phyloP scores from a whole-genome alignment of 2,113 vertebrate species.

The Hippocampus guttulatus region DNA sequence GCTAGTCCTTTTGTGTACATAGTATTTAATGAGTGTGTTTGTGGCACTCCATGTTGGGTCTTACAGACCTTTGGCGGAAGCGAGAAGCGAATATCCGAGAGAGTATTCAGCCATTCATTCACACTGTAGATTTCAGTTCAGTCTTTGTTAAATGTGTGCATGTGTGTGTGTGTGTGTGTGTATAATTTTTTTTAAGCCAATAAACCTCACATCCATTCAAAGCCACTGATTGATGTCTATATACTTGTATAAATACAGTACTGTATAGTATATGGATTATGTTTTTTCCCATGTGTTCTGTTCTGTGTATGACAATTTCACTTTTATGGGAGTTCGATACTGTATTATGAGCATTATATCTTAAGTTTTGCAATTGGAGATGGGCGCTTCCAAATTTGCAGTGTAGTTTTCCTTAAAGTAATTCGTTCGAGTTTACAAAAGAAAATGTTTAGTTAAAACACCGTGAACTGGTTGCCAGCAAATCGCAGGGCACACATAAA shows the following conservation, averaged over 20 bases:
- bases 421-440: not conserved
- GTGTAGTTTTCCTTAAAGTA: not conserved
- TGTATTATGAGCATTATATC: not conserved
- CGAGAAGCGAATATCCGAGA: slow-evolving; percentile 31
- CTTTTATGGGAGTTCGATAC: not conserved
- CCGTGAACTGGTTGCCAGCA: no score
- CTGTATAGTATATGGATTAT: not conserved
- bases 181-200: not conserved
- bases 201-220: not conserved
- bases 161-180: not conserved
- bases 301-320: not conserved
- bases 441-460: no score
- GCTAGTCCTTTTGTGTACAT: slow-evolving; percentile 66
- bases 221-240: not conserved
- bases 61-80: slow-evolving; percentile 71
- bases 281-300: not conserved
- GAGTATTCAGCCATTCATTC: slow-evolving; percentile 23
- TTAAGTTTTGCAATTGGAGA: not conserved
- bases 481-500: no score
- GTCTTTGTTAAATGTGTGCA: slow-evolving; percentile 1
- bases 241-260: not conserved
- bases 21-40: slow-evolving; percentile 70
- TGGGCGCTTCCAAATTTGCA: not conserved
- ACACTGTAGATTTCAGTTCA: slow-evolving; percentile 25
- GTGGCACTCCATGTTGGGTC: slow-evolving; percentile 74